Conservation (phyloP, 2,888 invertebrate species). For the Stramonita haemastoma region DNA sequence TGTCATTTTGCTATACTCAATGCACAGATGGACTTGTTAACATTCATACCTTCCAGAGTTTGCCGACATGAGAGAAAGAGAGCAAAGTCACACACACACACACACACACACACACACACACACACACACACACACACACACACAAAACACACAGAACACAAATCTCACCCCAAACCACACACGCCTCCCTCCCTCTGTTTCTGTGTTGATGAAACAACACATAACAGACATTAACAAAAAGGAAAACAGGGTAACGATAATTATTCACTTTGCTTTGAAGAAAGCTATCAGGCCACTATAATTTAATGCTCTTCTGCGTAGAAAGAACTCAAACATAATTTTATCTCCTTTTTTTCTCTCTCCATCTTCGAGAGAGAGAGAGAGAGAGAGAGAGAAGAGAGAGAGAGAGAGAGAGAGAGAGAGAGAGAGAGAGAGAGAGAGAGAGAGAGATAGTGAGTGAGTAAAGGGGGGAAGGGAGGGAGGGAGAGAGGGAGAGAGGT, state of each 20-base stretch:
- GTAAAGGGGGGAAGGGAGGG: neutral
- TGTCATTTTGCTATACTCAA: no score
- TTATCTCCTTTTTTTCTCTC: neutral
- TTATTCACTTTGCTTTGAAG: neutral
- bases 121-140: neutral
- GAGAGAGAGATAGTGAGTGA: neutral
- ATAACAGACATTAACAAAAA: neutral
- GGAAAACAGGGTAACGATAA: neutral
- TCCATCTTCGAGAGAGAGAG: neutral
- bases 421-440: no score
- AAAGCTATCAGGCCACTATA: neutral
- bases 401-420: neutral
- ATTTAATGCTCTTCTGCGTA: no score
- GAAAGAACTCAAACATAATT: no score
- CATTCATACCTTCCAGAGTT: no score
- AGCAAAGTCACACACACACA: slow-evolving; percentile 4
- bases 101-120: neutral
- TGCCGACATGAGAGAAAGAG: no score
- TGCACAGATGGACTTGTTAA: no score
- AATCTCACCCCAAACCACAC: no score
- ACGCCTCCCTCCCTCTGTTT: no score
- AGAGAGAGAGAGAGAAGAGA: neutral
- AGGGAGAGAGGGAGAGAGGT: neutral
- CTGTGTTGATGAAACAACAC: no score
- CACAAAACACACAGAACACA: no score